These are phyloP conservation scores for Drosophila subsilvestris DNA, from an alignment of 2,888 invertebrate genomes.

Conservation along the genomic window DNA sequence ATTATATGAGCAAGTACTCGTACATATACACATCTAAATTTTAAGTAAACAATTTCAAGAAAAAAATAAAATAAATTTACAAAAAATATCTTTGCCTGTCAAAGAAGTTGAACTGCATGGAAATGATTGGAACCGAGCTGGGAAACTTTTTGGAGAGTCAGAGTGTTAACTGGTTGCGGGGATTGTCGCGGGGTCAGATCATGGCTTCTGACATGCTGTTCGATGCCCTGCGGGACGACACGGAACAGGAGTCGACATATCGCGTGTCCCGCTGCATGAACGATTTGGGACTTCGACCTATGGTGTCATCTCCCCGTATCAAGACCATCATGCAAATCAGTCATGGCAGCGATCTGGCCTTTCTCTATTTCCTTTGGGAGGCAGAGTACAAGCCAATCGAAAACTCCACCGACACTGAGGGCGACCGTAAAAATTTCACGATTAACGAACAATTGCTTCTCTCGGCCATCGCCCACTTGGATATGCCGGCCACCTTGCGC, in stretches of 20 bases:
- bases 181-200: constrained; percentile 73
- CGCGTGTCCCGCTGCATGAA: constrained; percentile 57
- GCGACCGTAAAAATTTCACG: constrained; percentile 37
- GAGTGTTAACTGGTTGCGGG: constrained; percentile 78
- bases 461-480: constrained; percentile 81
- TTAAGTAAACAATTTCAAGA: constrained; percentile 3
- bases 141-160: constrained; percentile 10
- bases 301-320: constrained; percentile 53
- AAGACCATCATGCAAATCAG: constrained; percentile 70
- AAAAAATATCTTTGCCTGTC: not conserved
- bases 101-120: not conserved
- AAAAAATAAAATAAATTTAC: not conserved
- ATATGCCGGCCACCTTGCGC: constrained; percentile 80
- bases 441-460: constrained; percentile 82
- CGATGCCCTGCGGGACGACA: constrained; percentile 78
- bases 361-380: constrained; percentile 83
- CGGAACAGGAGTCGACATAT: constrained; percentile 74
- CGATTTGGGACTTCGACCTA: constrained; percentile 73
- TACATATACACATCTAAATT: constrained; percentile 1
- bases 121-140: not conserved
- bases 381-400: constrained; percentile 65
- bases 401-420: not conserved
- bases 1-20: not conserved
- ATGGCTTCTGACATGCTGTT: constrained; percentile 66
- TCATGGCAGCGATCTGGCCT: constrained; percentile 81